A percentile compares a stretch with the other conserved stretches of the same genome.
Evolutionary conservation across 2,888 invertebrate species (phyloP).

Genomic region (Caenorhabditis sp.): DNA sequence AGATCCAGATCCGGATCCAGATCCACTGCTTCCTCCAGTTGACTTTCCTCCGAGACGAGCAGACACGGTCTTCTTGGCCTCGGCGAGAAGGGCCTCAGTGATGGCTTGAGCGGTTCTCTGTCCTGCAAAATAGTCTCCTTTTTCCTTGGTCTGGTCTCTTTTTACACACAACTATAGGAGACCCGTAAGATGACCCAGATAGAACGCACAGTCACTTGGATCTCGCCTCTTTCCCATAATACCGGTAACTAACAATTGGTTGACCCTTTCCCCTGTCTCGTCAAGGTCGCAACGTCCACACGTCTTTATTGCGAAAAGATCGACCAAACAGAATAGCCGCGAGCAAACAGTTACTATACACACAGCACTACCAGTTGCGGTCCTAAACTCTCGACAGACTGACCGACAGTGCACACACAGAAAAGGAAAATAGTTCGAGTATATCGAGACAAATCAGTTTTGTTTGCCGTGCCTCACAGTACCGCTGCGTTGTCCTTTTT

Average conservation of each 20-base stretch:
- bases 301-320: conserved; percentile 19
- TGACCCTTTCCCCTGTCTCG: conserved; percentile 33
- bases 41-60: conserved; percentile 78
- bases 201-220: not conserved
- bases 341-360: conserved; percentile 65
- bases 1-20: conserved; percentile 48
- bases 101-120: conserved; percentile 90
- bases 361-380: conserved; percentile 43
- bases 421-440: conserved; percentile 47
- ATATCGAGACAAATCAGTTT: conserved; percentile 40
- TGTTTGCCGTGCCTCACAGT: conserved; percentile 54
- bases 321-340: conserved; percentile 44
- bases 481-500: conserved; percentile 1
- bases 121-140: conserved; percentile 67
- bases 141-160: conserved; percentile 1
- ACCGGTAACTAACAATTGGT: conserved; percentile 45
- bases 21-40: conserved; percentile 61
- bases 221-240: conserved; percentile 1
- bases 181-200: conserved; percentile 42
- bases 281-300: conserved; percentile 48
- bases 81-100: conserved; percentile 91
- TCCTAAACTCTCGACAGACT: conserved; percentile 7
- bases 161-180: not conserved
- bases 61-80: conserved; percentile 87
- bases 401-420: conserved; percentile 54